Base-by-base conservation (phyloP, 2,888 invertebrate species). In the Rhagonycha fulva region DNA sequence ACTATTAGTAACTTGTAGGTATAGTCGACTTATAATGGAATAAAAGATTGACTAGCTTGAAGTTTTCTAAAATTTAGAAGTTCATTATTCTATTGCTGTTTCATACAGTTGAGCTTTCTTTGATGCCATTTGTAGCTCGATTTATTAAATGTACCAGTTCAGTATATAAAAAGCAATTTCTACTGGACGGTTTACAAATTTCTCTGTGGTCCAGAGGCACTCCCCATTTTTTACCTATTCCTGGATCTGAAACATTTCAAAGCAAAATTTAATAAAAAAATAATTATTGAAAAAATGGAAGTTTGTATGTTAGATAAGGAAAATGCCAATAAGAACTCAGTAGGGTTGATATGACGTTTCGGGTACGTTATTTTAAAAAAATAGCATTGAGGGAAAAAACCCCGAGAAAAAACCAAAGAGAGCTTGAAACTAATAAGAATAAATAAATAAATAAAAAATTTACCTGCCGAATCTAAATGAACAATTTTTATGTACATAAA, bases 171-270 rank as follows among this genome's bases (percentile, higher is more conserved):
- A 92, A 90, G 82, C 94, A 94, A 68, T 89, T 87, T 24, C 94
- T 89, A 81, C 92, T 92, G 62, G 93, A 90, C 0, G 96, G 96
- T 86, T 97, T 97, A 88, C 96, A 96, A 76, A 96, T 94, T 87
- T 95, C 94, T 62, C 96, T 88, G 88, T 97, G 96, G 87, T 96
- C 94, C 70, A 95, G 89, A 0, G 93, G 92, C 12, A 96, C 92
- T 23, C 93, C 93, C 82, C 92, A 92, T 72, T 94, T 91, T 23
- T 92, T 91, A 1, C 96, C 96, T 74, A 95, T 90, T 12, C 94
- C 95, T 0, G 95, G 94, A 89, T 96, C 96, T 95, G 88, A 7
- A 88, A 26, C 23, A 61, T 14, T 47, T 14, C 12, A 12, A 24
- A 28, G 14, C 4, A 70, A 23, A 32, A 30, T 62, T 24, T 62